Conservation (phyloP, 2,113 vertebrate genomes). For the Oxyruncus cristatus region DNA sequence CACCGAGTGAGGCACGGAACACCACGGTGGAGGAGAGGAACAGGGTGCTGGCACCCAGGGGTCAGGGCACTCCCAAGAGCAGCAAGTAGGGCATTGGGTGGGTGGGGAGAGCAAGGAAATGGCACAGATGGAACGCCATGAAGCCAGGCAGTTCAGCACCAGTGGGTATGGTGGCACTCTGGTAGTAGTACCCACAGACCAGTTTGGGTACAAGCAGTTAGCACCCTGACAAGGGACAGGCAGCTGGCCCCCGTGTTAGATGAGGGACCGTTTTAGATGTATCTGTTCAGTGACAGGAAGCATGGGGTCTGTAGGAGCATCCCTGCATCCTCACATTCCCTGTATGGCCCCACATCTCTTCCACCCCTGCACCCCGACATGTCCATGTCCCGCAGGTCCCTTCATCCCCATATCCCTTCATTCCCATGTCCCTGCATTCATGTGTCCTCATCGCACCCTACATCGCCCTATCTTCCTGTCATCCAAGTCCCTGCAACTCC, state of each 20-base stretch:
- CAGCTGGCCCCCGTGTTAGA: background rate
- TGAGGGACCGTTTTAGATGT: background rate
- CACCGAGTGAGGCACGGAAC: rapidly evolving
- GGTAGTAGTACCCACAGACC: background rate
- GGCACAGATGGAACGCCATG: background rate
- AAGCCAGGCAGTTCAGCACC: background rate
- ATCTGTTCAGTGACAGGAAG: background rate
- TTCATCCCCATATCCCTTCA: too few relatives aligned
- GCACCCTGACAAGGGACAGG: background rate
- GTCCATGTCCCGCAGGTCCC: rapidly evolving
- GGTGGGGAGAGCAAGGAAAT: too few relatives aligned
- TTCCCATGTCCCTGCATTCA: background rate
- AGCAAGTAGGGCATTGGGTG: background rate
- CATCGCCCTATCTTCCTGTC: background rate
- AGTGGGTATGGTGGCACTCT: background rate
- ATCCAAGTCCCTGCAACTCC: background rate
- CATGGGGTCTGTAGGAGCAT: rapidly evolving
- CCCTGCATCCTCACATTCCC: background rate
- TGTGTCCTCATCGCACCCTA: background rate
- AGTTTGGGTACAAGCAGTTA: background rate
- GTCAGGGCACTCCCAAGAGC: background rate
- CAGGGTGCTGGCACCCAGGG: background rate
- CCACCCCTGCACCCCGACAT: background rate
- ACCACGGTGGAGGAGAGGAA: rapidly evolving
- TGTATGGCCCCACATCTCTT: background rate